These are phyloP conservation scores for Oreortyx pictus DNA, from an alignment of 2,797 vertebrate species.

Conservation along the genomic window DNA sequence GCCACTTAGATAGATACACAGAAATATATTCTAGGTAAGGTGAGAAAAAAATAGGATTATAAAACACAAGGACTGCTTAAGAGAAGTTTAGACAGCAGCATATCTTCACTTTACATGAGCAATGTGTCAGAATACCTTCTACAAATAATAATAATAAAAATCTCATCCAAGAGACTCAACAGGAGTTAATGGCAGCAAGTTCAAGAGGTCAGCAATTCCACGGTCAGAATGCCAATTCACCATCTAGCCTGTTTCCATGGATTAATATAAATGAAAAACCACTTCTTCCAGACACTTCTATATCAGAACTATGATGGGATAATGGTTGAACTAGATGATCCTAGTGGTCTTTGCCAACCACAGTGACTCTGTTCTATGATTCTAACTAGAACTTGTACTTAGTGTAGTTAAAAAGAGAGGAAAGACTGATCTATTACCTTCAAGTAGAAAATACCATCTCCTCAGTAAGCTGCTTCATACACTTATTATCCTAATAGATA, in stretches of 20 bases:
- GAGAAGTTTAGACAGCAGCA: not conserved
- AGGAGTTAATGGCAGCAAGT: not conserved
- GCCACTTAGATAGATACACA: not conserved
- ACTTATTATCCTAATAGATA: not conserved
- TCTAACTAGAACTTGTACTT: not conserved
- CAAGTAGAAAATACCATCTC: not conserved
- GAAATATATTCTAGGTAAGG: not conserved
- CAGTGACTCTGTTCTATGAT: too few species aligned
- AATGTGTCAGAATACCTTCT: not conserved
- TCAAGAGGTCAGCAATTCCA: not conserved
- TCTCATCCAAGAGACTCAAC: not conserved
- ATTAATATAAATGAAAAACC: slow-evolving; percentile 3
- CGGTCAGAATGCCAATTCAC: not conserved
- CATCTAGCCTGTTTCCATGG: not conserved
- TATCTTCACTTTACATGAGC: not conserved
- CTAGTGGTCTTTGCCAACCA: too few species aligned
- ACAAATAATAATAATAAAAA: not conserved
- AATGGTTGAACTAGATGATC: too few species aligned
- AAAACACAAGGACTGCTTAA: slow-evolving; percentile 15
- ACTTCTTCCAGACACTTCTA: not conserved
- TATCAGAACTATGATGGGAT: not conserved
- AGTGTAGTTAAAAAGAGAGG: not conserved
- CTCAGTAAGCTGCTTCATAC: not conserved
- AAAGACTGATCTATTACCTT: not conserved
- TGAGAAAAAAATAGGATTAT: slow-evolving; percentile 30